phyloP scores from a whole-genome alignment of 2,113 vertebrate genomes.

The Odontophorus gujanensis region DNA sequence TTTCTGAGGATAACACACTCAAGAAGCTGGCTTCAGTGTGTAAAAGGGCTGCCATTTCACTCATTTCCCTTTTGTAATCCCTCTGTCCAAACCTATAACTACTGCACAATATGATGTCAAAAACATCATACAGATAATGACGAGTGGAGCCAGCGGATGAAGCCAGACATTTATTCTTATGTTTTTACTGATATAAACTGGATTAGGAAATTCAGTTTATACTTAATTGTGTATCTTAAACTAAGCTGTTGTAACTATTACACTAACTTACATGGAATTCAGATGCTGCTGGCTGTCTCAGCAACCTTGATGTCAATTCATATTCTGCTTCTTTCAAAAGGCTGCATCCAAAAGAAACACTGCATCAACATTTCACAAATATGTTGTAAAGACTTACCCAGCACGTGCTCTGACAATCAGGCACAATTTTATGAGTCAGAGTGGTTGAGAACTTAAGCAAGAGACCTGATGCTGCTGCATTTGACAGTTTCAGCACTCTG shows the following conservation, averaged over 20 bases:
- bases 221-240: conserved; percentile 6
- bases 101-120: background rate
- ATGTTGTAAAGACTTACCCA: background rate
- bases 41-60: background rate
- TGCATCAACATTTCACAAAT: background rate
- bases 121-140: conserved; percentile 12
- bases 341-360: conserved; percentile 7
- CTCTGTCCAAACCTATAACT: background rate
- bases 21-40: background rate
- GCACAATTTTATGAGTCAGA: background rate
- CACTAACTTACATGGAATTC: conserved; percentile 9
- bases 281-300: background rate
- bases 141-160: conserved; percentile 6
- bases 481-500: background rate
- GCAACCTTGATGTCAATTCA: conserved; percentile 1
- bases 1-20: background rate
- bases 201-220: conserved; percentile 36
- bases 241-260: background rate
- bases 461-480: background rate
- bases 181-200: conserved; percentile 16
- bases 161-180: background rate
- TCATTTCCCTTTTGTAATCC: background rate
- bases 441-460: background rate
- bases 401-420: background rate
- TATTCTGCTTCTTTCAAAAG: conserved; percentile 8